Conservation (phyloP, 2,888 invertebrate species). For the Oscheius myriophilus region DNA sequence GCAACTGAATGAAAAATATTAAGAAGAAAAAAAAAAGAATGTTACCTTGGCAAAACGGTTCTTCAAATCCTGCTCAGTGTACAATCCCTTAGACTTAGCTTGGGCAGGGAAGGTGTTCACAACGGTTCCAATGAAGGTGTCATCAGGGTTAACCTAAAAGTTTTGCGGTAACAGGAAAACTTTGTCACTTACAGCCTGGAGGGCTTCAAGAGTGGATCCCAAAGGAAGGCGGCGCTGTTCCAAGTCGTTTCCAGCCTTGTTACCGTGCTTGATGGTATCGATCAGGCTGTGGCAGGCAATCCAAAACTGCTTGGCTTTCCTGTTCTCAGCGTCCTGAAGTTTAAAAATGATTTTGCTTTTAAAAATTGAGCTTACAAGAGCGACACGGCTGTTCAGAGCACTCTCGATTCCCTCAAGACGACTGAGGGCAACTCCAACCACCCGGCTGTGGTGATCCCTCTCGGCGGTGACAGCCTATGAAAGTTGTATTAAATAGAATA, state of each 20-base stretch:
- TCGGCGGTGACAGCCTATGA: conserved; percentile 78
- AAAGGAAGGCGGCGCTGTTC: conserved; percentile 68
- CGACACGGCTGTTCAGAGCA: conserved; percentile 76
- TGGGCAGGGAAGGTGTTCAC: conserved; percentile 83
- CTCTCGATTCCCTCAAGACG: conserved; percentile 82
- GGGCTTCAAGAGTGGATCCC: conserved; percentile 46
- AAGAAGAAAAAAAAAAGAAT: neutral
- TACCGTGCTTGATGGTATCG: conserved; percentile 77
- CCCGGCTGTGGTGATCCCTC: conserved; percentile 78
- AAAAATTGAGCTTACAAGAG: conserved; percentile 73
- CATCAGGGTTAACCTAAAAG: conserved; percentile 75
- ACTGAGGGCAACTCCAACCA: conserved; percentile 81
- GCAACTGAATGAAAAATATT: conserved; percentile 49
- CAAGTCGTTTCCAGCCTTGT: conserved; percentile 72
- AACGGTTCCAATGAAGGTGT: conserved; percentile 81
- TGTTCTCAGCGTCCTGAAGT: conserved; percentile 68
- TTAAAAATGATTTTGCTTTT: conserved; percentile 5
- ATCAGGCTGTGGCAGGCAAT: conserved; percentile 88
- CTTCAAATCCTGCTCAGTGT: conserved; percentile 85
- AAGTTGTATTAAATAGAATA: neutral
- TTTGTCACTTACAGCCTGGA: conserved; percentile 57
- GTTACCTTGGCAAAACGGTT: conserved; percentile 80
- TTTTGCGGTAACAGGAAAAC: too few species aligned
- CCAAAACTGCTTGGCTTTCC: conserved; percentile 86
- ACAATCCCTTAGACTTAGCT: conserved; percentile 84